These are phyloP conservation scores for Epicauta chinensis DNA, from an alignment of 1,140 invertebrate genomes.

Conservation along the genomic window DNA sequence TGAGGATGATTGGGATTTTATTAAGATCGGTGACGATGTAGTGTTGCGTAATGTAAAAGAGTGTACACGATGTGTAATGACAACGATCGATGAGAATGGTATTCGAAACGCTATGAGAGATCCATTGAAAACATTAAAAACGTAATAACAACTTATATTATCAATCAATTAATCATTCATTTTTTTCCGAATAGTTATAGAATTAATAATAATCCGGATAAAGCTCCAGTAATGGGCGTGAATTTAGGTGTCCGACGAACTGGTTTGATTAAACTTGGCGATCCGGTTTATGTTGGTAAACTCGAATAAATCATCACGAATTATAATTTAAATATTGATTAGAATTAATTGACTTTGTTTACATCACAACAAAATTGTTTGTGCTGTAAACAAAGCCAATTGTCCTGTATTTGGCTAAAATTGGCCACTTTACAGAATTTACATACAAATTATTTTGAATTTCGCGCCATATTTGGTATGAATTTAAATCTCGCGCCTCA, in stretches of 20 bases:
- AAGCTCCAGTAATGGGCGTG: slow-evolving; percentile 30
- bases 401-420: too few species aligned
- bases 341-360: too few species aligned
- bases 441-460: too few species aligned
- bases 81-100: slow-evolving; percentile 52
- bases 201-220: slow-evolving; percentile 23
- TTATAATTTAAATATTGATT: too few species aligned
- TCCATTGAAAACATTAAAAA: slow-evolving; percentile 50
- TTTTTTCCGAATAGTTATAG: slow-evolving; percentile 32
- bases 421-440: too few species aligned
- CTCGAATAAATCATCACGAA: too few species aligned
- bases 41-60: slow-evolving; percentile 58
- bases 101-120: slow-evolving; percentile 46
- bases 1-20: slow-evolving; percentile 63
- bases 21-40: slow-evolving; percentile 56
- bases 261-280: slow-evolving; percentile 32
- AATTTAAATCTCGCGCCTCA: too few species aligned
- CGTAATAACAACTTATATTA: too few species aligned
- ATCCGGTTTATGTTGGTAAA: slow-evolving; percentile 25
- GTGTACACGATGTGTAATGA: slow-evolving; percentile 55
- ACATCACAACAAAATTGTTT: too few species aligned
- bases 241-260: slow-evolving; percentile 28
- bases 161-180: too few species aligned
- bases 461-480: too few species aligned
- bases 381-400: too few species aligned